Base-by-base conservation (phyloP, 2,797 vertebrate genomes). In the Tapera naevia region DNA sequence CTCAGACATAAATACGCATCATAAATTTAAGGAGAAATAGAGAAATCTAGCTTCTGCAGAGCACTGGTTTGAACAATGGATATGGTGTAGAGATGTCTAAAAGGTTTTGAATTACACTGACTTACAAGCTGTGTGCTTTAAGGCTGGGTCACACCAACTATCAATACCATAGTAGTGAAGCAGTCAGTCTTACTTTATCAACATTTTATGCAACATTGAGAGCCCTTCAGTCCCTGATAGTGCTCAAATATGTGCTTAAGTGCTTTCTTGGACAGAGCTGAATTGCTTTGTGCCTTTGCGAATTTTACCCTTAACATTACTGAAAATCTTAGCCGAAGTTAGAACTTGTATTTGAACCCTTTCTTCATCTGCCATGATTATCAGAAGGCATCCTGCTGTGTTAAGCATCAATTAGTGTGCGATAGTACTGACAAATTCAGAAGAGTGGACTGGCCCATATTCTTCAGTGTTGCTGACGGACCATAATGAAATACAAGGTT, bases 391-490 rank as follows among this genome's bases (percentile, higher is more conserved):
- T 60, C 16, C 37, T 76, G 32, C 19, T 71, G 32, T 27, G 4
- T 67, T 67, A 64, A 37, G 10, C 2, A 1, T 54, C 50, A 43
- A 2, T 66, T 56, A 46, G 5, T 8, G 30, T 48, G 17, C 10
- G 45, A 4, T 7, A 57, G 21, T 21, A n/a, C 21, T 39, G 27
- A 9, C 32, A 15, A 76, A 65, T 56, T 80, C 24, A 23, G 35
- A 57, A 67, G 60, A n/a, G 17, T 9, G 35, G 35, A 9, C 19
- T 33, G 48, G 17, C 24, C 10, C 0, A 0, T 11, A 11, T 73
- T 56, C 28, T 62, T 65, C 0, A 0, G 9, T n/a, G 9, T 25
- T 81, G 45, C 22, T 64, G n/a, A 23, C 7, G 48, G 10, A 10
- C n/a, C 35, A 10, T 70, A 30, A 15, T 54, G 43, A 86, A 88